phyloP scores from a whole-genome alignment of 2,888 invertebrate genomes.

The Lasioglossum morio region DNA sequence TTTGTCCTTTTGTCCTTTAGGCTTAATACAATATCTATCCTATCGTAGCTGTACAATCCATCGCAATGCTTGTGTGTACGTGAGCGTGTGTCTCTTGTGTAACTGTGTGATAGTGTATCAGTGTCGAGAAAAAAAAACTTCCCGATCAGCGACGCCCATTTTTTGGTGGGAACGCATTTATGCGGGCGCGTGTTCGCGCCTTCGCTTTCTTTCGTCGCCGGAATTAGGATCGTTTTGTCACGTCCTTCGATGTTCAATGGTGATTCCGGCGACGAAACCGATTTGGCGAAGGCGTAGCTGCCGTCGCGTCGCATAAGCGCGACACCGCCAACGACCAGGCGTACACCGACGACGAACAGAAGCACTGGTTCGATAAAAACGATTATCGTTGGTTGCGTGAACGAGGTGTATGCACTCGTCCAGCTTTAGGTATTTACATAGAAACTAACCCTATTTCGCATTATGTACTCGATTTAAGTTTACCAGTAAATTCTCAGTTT shows the following conservation, averaged over 20 bases:
- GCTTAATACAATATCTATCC: constrained; percentile 75
- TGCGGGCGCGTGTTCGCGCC: constrained; percentile 18
- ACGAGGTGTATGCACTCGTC: constrained; percentile 79
- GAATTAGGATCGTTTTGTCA: neutral
- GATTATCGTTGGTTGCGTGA: constrained; percentile 82
- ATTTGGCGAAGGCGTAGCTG: neutral
- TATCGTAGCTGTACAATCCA: constrained; percentile 80
- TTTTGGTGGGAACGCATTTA: constrained; percentile 39
- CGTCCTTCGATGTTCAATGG: neutral
- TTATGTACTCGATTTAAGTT: constrained; percentile 82
- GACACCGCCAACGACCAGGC: constrained; percentile 58
- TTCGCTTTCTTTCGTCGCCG: neutral
- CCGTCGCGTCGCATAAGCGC: constrained; percentile 35
- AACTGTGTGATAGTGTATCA: constrained; percentile 68
- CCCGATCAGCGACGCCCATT: constrained; percentile 75
- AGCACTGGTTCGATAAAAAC: constrained; percentile 82
- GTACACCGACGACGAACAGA: constrained; percentile 78
- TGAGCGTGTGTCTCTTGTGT: constrained; percentile 72
- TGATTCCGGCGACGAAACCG: neutral
- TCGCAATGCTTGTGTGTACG: constrained; percentile 79
- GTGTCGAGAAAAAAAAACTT: constrained; percentile 80
- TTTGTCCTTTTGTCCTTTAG: constrained; percentile 43
- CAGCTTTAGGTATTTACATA: constrained; percentile 81
- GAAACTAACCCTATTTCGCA: constrained; percentile 84
- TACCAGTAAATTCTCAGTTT: constrained; percentile 81